Evolutionary conservation across 2,888 invertebrate species (phyloP), one percentile per base, ranked within the genome.

Genomic region (Sinotaia quadrata): DNA sequence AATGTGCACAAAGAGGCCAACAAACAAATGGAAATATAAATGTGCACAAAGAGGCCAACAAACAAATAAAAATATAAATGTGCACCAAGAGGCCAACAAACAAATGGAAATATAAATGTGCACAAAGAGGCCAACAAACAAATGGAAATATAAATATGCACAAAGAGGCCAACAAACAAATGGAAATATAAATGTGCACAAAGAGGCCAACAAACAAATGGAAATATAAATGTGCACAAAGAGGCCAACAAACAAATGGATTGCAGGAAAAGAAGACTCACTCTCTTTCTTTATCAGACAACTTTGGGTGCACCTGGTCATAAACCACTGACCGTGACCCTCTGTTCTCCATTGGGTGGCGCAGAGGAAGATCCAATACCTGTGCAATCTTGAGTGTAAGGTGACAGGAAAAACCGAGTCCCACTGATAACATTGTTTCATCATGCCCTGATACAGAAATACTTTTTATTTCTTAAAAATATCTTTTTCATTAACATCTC

Each of bases 401-500:
- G 84, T 97, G 97, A 21, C 95, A 93, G 12, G 94, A 93, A 85
- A 93, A 94, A 8, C 97, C 96, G 2, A 96, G 90, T 0, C 95
- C 95, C n/a, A 95, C 94, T 0, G 95, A 92, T 65, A 95, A 90
- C 89, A 91, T 92, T 27, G 91, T 90, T 72, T 94, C 93, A 56
- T 91, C 91, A 71, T 91, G 90, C 81, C 92, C 92, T 88, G 76
- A 33, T 75, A 77, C 7, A 5, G 24, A n/a, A n/a, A n/a, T n/a
- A n/a, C n/a, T n/a, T n/a, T n/a, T n/a, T n/a, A n/a, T n/a, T n/a
- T n/a, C n/a, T n/a, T n/a, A n/a, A n/a, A n/a, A n/a, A n/a, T n/a
- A n/a, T n/a, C n/a, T n/a, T n/a, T n/a, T n/a, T n/a, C n/a, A n/a
- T n/a, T n/a, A n/a, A n/a, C n/a, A n/a, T n/a, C n/a, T n/a, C n/a